Percentiles rank a stretch among this genome's conserved stretches.
Evolutionary conservation across 2,888 invertebrate species (phyloP).

Genomic region (Lottia gigantea): DNA sequence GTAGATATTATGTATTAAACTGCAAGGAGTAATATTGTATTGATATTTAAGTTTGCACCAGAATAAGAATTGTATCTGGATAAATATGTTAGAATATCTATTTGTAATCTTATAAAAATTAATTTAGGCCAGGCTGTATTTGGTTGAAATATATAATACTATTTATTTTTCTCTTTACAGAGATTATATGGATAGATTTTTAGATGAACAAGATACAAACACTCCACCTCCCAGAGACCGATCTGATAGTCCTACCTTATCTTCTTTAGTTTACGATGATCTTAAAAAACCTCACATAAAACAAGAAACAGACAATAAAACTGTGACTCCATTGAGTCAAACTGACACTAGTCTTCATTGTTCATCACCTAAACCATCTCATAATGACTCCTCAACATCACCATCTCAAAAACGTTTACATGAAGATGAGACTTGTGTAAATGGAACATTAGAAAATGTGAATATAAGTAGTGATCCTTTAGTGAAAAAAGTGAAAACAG

Average conservation of each 20-base stretch:
- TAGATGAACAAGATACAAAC: conserved; percentile 76
- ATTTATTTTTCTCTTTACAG: conserved; percentile 64
- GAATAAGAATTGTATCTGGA: too few relatives aligned
- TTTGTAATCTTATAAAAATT: too few relatives aligned
- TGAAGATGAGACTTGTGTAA: background rate
- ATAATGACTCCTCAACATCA: conserved; percentile 29
- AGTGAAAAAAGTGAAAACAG: conserved; percentile 32
- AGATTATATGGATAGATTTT: conserved; percentile 92
- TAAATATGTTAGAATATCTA: too few relatives aligned
- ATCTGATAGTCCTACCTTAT: conserved; percentile 80
- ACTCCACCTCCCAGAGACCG: conserved; percentile 64
- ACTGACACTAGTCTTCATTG: conserved; percentile 1
- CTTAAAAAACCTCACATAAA: conserved; percentile 66
- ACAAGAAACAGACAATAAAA: conserved; percentile 42
- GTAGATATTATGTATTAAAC: too few relatives aligned
- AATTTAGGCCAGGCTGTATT: too few relatives aligned
- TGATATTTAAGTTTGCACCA: too few relatives aligned
- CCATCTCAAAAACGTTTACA: conserved; percentile 17
- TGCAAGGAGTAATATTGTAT: too few relatives aligned
- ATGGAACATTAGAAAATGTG: conserved; percentile 5
- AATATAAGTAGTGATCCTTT: conserved; percentile 15
- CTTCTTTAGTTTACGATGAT: conserved; percentile 70
- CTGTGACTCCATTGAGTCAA: conserved; percentile 16
- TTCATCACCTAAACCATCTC: conserved; percentile 26
- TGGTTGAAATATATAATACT: background rate